phyloP scores from a whole-genome alignment of 1,140 invertebrate species.

The Caenorhabditis briggsae region DNA sequence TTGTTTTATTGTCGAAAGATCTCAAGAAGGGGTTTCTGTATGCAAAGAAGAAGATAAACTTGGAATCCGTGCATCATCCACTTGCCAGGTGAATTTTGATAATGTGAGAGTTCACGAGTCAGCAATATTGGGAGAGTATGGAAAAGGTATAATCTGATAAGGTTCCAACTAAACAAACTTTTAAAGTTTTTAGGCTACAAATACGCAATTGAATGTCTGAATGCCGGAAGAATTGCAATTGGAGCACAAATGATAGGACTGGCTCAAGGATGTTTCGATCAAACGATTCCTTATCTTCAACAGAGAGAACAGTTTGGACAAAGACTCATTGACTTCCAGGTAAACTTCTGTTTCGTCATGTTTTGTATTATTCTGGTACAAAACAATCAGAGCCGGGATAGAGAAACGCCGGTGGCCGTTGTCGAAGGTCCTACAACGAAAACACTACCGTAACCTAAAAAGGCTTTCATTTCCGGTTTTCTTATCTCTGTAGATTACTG shows the following conservation, averaged over 20 bases:
- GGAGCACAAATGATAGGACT: conserved; percentile 95
- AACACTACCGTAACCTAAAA: no score
- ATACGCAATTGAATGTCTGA: conserved; percentile 92
- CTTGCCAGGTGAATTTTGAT: conserved; percentile 92
- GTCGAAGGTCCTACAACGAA: no score
- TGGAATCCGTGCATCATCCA: conserved; percentile 87
- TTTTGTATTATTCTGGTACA: no score
- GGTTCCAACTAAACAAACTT: no score
- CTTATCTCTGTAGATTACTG: no score
- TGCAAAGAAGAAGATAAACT: conserved; percentile 87
- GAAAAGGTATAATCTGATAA: conserved; percentile 64
- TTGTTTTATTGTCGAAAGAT: conserved; percentile 82
- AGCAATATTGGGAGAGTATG: conserved; percentile 75
- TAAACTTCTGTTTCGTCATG: conserved; percentile 75
- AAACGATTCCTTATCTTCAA: conserved; percentile 90
- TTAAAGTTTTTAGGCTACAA: conserved; percentile 87
- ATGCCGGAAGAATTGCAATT: conserved; percentile 94
- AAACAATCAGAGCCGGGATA: no score
- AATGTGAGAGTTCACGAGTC: conserved; percentile 85
- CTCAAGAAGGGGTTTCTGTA: conserved; percentile 77
- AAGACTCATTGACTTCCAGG: conserved; percentile 90
- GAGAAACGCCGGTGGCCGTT: no score
- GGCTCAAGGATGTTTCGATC: conserved; percentile 91
- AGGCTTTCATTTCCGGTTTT: no score
- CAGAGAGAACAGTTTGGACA: conserved; percentile 94